Evolutionary conservation across 2,113 vertebrate species (phyloP), one percentile per base, ranked within the genome.

Genomic region (Climacteris rufus): DNA sequence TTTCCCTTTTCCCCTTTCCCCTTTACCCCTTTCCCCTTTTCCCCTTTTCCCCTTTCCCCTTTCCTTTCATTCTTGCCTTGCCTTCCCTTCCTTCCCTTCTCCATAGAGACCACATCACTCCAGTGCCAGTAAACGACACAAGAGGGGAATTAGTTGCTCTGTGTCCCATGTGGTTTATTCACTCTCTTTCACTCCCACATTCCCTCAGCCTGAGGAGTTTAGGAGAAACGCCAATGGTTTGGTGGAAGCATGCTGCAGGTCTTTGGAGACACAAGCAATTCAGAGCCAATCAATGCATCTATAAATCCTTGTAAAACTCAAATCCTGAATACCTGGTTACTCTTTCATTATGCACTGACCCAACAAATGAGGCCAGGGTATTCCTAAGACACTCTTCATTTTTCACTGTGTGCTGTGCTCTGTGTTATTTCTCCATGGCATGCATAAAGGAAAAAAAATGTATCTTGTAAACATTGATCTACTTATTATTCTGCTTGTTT

Each of bases 251-350:
- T 37, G 23, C 24, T 63, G 63, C 68, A 95, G 39, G 82, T 71
- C 88, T 97, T 95, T 33, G 42, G 92, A 96, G 94, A 88, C 60
- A 83, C n/a, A 64, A 88, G 76, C 3, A 49, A 83, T 83, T 94
- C 85, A 93, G 93, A 96, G 81, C 42, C 47, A 92, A 92, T 95
- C 79, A 92, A 44, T 86, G 90, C 21, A 7, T 71, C 92, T 94
- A 90, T 94, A 96, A 95, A 91, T 96, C 85, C 66, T 91, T 77
- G 79, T 95, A 90, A 92, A 90, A 90, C 61, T 90, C 93, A 68
- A 49, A 63, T 87, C 52, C 61, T 84, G 80, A 79, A 60, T 94
- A 95, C 56, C 63, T 71, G 85, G 82, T 80, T 88, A 63, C 60
- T 93, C 54, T 94, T 87, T 90, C 75, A 83, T 95, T 90, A 95